Evolutionary conservation across 2,797 vertebrate species (phyloP), one percentile per base, ranked within the genome.

Genomic region (Oceanodroma leucorhoa): DNA sequence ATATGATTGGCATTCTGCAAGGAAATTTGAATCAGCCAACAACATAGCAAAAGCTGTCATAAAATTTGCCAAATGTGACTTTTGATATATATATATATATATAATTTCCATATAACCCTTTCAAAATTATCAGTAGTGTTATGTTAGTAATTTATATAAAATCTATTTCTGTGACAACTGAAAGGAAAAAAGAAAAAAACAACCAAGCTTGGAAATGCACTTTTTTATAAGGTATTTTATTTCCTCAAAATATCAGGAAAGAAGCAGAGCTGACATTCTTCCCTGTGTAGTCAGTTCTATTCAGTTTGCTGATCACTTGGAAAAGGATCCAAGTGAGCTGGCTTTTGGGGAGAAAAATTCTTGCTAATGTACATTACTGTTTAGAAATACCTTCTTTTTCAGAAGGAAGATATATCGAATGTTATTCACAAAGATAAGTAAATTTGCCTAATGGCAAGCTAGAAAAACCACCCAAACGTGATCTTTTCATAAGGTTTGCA

Each of bases 71-170:
- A 89, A 69, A 93, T 89, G n/a, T 46, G 73, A 54, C 40, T 95
- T 82, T 30, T 91, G 79, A 96, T 89, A 69, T 75, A n/a, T n/a
- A n/a, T n/a, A n/a, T n/a, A n/a, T n/a, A n/a, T n/a, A n/a, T 40
- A 75, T n/a, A 69, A 96, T 91, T 93, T 97, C 84, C 89, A 94
- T 86, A 86, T 91, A 94, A 91, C 91, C 94, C 94, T 96, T 95
- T 92, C 94, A 93, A 67, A 86, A 81, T 95, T 94, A 96, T 93
- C 87, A 71, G 81, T 72, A 41, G 51, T 75, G 43, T 80, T 94
- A 64, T 57, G 41, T 67, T 81, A 75, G 69, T 72, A 88, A 91
- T 94, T 94, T 83, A 78, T 94, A 87, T 71, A 54, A 79, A 85
- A 80, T 87, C 61, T 94, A 51, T 85, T 92, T 86, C 54, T 89